A percentile compares a stretch with the other conserved stretches of the same genome.
Conservation (phyloP, 1,140 invertebrate species). For the Achroia grisella region DNA sequence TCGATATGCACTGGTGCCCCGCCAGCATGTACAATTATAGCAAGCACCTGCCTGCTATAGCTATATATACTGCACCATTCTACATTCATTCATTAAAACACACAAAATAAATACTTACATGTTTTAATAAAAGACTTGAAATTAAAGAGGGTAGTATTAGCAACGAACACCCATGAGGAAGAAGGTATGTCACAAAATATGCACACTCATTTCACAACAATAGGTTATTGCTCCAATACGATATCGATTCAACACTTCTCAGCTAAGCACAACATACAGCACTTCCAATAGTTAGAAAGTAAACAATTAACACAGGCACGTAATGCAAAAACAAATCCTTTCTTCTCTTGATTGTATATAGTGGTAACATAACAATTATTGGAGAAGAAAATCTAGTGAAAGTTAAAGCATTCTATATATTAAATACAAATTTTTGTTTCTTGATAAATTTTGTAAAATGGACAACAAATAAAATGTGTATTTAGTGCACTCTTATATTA, state of each 20-base stretch:
- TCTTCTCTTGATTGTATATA: conserved; percentile 6
- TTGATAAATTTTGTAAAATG: too few species aligned
- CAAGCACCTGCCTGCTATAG: too few species aligned
- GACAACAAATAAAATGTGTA: too few species aligned
- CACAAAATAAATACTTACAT: not conserved
- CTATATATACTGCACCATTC: too few species aligned
- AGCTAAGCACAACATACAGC: conserved; percentile 32
- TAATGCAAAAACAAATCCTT: conserved; percentile 36
- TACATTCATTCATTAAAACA: too few species aligned
- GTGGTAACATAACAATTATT: conserved; percentile 11
- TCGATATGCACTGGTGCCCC: too few species aligned
- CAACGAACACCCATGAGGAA: conserved; percentile 30
- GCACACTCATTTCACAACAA: conserved; percentile 54
- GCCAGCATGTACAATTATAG: too few species aligned
- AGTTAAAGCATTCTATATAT: conserved; percentile 6
- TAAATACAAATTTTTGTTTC: too few species aligned
- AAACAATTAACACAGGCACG: conserved; percentile 32
- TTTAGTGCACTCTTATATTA: too few species aligned
- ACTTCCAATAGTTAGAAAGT: conserved; percentile 20
- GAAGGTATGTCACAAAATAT: conserved; percentile 35
- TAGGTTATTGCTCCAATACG: conserved; percentile 31
- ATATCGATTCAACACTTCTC: conserved; percentile 45
- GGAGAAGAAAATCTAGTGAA: conserved; percentile 29
- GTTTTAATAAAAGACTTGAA: not conserved
- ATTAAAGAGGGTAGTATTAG: conserved; percentile 14